Base-by-base conservation (phyloP, 2,113 vertebrate genomes). In the Spea bombifrons region DNA sequence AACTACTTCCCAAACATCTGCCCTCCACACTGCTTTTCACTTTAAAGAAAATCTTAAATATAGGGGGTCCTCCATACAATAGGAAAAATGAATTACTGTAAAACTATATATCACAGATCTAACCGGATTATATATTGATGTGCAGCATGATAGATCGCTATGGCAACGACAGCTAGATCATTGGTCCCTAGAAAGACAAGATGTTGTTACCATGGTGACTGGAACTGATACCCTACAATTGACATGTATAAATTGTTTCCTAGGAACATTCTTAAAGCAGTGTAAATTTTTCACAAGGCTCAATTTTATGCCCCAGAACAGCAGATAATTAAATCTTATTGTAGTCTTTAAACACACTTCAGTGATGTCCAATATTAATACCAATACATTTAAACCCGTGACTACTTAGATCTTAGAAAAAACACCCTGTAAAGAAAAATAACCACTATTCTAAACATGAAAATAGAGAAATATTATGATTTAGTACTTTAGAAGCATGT, bases 1-100 rank as follows among this genome's bases (percentile, higher is more conserved):
- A 95, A 94, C 94, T 91, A 89, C 94, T 91, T 92, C 91, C 91
- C 92, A 88, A 92, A 90, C 90, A 90, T 90, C 88, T 88, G 87
- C 89, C 83, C 80, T 79, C 85, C 87, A 85, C 68, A 16, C 84
- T 73, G 69, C 85, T 86, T 79, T 72, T 75, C 82, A 73, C 64
- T 80, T 80, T 47, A 30, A 66, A 12, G 43, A 79, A 57, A 55
- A 67, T 61, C 57, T 47, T 44, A n/a, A 69, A 80, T 68, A 50
- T 43, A 15, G 53, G 45, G 50, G n/a, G 46, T 5, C 10, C 6
- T 15, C 80, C 57, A 12, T 72, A 15, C 7, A 2, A 53, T 61
- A 4, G 30, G 48, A 76, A 16, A 69, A 44, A 65, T 30, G 66
- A 66, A 73, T 57, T 65, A 76, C 66, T 57, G 12, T 12, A 43